Conservation (phyloP, 1,140 invertebrate species). For the Trissolcus basalis region DNA sequence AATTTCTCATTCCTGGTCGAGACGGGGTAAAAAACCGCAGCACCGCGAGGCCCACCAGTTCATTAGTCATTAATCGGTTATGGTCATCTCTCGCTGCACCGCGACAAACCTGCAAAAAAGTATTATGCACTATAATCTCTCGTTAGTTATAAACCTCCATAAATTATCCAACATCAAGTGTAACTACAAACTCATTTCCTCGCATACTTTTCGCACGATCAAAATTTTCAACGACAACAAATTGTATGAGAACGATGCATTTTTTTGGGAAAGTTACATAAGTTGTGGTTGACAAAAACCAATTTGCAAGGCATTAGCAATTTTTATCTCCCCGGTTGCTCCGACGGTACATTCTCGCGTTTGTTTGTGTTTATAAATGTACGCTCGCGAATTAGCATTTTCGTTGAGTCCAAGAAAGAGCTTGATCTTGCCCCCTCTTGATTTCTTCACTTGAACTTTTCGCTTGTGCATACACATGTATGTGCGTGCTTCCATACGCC, state of each 20-base stretch:
- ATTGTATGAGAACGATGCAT: too few species aligned
- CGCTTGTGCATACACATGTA: conserved; percentile 31
- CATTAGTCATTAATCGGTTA: conserved; percentile 48
- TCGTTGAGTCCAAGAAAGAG: too few species aligned
- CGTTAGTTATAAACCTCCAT: conserved; percentile 36
- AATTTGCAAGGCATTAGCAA: too few species aligned
- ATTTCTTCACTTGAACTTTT: conserved; percentile 35
- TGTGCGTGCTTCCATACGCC: conserved; percentile 37
- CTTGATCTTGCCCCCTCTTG: conserved; percentile 10
- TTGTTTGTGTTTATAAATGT: too few species aligned
- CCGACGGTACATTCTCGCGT: too few species aligned
- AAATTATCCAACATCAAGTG: conserved; percentile 9
- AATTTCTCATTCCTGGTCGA: conserved; percentile 18
- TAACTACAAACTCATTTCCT: too few species aligned
- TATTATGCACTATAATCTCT: conserved; percentile 2
- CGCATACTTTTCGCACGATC: too few species aligned
- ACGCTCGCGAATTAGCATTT: too few species aligned
- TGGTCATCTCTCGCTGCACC: conserved; percentile 30
- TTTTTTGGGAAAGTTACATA: too few species aligned
- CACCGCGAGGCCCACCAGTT: conserved; percentile 22
- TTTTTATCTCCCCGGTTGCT: too few species aligned
- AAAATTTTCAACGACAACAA: too few species aligned
- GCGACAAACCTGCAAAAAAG: conserved; percentile 16
- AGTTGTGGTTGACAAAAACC: too few species aligned
- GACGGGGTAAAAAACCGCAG: conserved; percentile 16